phyloP scores from a whole-genome alignment of 1,140 invertebrate genomes.

The Sycophaga agraensis region DNA sequence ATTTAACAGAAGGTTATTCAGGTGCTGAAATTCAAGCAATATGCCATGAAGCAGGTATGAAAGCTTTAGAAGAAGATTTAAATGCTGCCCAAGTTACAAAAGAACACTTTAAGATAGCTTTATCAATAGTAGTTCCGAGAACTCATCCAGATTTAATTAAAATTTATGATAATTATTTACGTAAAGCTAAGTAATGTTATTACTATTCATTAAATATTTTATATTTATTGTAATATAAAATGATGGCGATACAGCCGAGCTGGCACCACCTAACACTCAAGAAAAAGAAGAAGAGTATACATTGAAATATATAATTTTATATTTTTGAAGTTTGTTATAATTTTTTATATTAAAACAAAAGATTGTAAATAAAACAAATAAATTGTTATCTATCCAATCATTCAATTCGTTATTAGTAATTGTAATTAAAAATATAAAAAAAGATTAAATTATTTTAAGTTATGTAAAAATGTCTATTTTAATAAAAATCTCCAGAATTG shows the following conservation, averaged over 20 bases:
- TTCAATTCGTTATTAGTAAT: too few relatives aligned
- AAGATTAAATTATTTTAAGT: background rate
- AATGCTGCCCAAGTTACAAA: conserved; percentile 58
- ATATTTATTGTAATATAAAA: background rate
- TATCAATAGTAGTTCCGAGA: conserved; percentile 70
- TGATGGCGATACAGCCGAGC: too few relatives aligned
- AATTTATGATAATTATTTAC: conserved; percentile 66
- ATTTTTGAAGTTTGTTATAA: background rate
- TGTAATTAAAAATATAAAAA: background rate
- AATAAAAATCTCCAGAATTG: background rate
- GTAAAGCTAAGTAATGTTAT: background rate
- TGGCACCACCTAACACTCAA: background rate
- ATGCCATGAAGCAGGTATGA: conserved; percentile 83
- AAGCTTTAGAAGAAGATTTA: conserved; percentile 74
- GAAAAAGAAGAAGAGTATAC: background rate
- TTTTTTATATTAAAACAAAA: background rate
- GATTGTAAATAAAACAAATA: background rate
- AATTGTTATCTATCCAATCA: background rate
- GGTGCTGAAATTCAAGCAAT: conserved; percentile 87
- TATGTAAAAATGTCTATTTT: conserved; percentile 5
- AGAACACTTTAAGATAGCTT: conserved; percentile 70
- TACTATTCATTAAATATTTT: background rate
- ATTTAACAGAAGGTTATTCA: conserved; percentile 74
- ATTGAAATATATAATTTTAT: background rate
- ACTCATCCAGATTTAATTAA: conserved; percentile 68